Evolutionary conservation across 53 echinoderm and acorn worm genomes (phyloP), one percentile per base, ranked within the genome.

Genomic region (Patiria pectinifera): DNA sequence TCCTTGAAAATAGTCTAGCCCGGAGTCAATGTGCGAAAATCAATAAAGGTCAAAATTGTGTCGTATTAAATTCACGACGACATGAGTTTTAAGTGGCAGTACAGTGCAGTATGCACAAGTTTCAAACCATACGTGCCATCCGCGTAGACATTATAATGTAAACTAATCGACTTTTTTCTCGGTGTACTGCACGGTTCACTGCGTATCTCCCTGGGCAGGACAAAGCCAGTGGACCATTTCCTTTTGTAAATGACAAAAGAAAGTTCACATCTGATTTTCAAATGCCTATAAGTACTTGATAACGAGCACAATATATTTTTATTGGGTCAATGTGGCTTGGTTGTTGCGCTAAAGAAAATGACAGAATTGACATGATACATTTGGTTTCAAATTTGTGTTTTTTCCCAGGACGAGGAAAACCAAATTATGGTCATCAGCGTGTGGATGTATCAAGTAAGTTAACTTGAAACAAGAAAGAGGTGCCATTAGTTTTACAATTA

Each of bases 381-480:
- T 66, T 66, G 3, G 15, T 6, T 66, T 14, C 6, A 6, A 7
- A 16, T 66, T 66, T 18, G 46, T 16, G 75, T 88, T 66, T 87
- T 74, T 76, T 86, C 53, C 2, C 91, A 98, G 98, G 98, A 98
- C 89, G 98, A 98, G 71, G 94, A 94, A 21, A 95, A 98, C 84
- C 98, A 97, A 75, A 96, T 98, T 62, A 95, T 98, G 95, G 95
- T 94, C 2, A 93, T 96, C 23, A 98, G 94, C 78, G 91, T 95
- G 6, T 81, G 77, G 78, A 18, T 84, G 76, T 58, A 24, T 22
- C 84, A 84, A 59, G 91, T 91, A 84, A 60, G 80, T 79, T 45
- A 11, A 13, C 3, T 66, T 15, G 66, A 4, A 11, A 66, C 35
- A 35, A 35, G 35, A 66, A 66, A 66, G 3, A 11, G 66, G 53